These are phyloP conservation scores for Cataglyphis livida DNA, from an alignment of 2,888 invertebrate genomes.

Conservation along the genomic window DNA sequence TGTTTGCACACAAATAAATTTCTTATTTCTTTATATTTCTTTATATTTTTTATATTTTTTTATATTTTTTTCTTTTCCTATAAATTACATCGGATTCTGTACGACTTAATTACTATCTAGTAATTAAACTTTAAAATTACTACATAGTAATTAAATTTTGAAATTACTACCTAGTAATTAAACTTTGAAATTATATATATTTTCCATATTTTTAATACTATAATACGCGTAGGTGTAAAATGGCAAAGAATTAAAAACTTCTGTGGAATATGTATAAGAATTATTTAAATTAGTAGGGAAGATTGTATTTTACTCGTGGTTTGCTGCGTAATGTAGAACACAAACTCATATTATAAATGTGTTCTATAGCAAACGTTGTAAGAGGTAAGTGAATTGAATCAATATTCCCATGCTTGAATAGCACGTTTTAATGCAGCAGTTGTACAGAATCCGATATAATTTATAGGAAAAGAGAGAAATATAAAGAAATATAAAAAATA, in stretches of 20 bases:
- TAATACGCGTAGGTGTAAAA: neutral
- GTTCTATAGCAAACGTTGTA: neutral
- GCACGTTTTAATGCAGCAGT: neutral
- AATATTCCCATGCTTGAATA: neutral
- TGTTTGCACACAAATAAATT: too few species aligned
- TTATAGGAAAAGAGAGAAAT: neutral
- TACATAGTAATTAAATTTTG: too few species aligned
- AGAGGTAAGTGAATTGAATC: neutral
- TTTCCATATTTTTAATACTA: neutral
- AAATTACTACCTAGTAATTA: neutral
- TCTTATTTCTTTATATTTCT: too few species aligned
- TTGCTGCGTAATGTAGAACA: neutral
- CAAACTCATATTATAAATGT: neutral
- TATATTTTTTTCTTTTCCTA: too few species aligned
- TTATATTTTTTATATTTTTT: too few species aligned
- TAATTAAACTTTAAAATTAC: too few species aligned
- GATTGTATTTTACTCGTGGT: neutral
- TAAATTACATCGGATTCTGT: too few species aligned
- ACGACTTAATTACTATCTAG: too few species aligned
- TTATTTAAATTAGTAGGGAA: neutral
- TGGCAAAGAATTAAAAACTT: slow-evolving; percentile 4
- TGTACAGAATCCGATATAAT: neutral
- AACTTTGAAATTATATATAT: slow-evolving; percentile 1
- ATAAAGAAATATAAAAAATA: neutral
- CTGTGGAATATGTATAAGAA: neutral